These are phyloP conservation scores for Acanthaster planci DNA, from an alignment of 35 echinoderm and acorn worm genomes.

Conservation along the genomic window DNA sequence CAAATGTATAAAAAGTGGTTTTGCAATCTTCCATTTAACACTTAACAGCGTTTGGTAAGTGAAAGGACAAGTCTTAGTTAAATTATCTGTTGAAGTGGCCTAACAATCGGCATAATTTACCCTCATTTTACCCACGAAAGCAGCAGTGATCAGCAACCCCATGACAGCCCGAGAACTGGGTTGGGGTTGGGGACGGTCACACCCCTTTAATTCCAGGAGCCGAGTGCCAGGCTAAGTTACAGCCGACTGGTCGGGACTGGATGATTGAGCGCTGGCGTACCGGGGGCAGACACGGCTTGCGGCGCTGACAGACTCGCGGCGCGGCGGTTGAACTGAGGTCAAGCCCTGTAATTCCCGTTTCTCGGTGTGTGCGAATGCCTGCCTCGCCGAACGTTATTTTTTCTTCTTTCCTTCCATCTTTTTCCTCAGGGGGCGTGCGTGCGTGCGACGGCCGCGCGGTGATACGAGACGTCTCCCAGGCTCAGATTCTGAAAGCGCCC, in stretches of 20 bases:
- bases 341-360: constrained; percentile 19
- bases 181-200: background rate
- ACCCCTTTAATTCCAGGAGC: background rate
- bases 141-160: too few species aligned
- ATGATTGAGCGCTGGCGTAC: constrained; percentile 18
- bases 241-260: background rate
- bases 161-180: too few species aligned
- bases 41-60: too few species aligned
- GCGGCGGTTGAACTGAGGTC: constrained; percentile 26
- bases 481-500: too few species aligned
- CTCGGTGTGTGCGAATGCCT: background rate
- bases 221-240: constrained; percentile 16
- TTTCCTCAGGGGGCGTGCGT: background rate
- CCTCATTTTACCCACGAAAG: too few species aligned
- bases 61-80: too few species aligned
- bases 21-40: too few species aligned
- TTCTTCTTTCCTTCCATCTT: background rate
- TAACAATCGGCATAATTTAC: too few species aligned
- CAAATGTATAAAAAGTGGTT: too few species aligned
- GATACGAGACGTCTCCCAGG: background rate
- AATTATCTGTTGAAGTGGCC: too few species aligned
- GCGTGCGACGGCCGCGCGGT: constrained; percentile 18
- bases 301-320: constrained; percentile 26
- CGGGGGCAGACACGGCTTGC: constrained; percentile 26
- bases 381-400: too few species aligned